Percentiles rank a stretch among this genome's conserved stretches.
Evolutionary conservation across 2,888 invertebrate genomes (phyloP).

Genomic region (Sepiola atlantica): DNA sequence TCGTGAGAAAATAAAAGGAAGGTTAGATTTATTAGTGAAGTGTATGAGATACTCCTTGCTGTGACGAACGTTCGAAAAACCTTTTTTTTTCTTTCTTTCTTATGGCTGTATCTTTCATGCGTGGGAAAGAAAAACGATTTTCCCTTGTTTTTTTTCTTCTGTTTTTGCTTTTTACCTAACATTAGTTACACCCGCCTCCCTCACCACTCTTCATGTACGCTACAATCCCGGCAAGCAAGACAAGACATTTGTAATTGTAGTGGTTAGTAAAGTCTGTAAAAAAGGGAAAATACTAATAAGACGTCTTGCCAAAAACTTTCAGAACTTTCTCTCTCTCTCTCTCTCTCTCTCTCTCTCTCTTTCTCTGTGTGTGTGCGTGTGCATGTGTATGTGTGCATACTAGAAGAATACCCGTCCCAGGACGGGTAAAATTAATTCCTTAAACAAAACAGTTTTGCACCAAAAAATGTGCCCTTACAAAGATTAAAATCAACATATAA

Average conservation of each 20-base stretch:
- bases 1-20: neutral
- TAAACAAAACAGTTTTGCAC: too few species aligned
- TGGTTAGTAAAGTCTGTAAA: conserved; percentile 5
- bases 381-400: too few species aligned
- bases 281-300: neutral
- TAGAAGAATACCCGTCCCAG: too few species aligned
- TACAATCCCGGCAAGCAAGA: too few species aligned
- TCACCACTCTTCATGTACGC: neutral
- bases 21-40: neutral
- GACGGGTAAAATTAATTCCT: too few species aligned
- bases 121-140: neutral
- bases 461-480: too few species aligned
- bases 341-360: too few species aligned
- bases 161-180: too few species aligned
- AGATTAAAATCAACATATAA: too few species aligned
- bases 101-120: neutral
- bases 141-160: neutral
- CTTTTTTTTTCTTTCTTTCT: neutral
- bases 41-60: conserved; percentile 9
- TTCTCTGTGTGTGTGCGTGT: too few species aligned
- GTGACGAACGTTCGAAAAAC: neutral
- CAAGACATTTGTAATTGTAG: conserved; percentile 20
- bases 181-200: neutral
- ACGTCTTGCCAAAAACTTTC: neutral
- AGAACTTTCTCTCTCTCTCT: too few species aligned